Percentiles rank a stretch among this genome's conserved stretches.
These are phyloP conservation scores for Bufotes viridis DNA, from an alignment of 2,797 vertebrate species.

Conservation along the genomic window DNA sequence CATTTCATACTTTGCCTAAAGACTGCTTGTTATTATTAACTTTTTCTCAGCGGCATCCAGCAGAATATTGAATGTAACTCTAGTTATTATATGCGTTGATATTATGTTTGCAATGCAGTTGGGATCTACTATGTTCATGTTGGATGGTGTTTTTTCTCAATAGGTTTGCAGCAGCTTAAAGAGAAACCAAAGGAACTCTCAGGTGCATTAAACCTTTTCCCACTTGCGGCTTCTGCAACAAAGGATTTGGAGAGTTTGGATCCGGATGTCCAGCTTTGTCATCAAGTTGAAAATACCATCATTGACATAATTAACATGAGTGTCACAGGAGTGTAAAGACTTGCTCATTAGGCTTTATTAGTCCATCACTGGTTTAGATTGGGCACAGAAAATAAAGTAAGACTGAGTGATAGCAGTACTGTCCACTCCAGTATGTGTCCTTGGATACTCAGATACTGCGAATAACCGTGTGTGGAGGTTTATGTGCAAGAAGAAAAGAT, in stretches of 20 bases:
- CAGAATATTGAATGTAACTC: too few relatives aligned
- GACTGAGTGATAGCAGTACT: not conserved
- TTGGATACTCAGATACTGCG: not conserved
- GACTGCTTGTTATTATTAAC: too few relatives aligned
- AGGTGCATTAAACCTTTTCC: slow-evolving; percentile 74
- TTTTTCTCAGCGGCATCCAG: too few relatives aligned
- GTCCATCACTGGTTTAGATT: not conserved
- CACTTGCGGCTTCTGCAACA: slow-evolving; percentile 75
- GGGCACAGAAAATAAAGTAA: not conserved
- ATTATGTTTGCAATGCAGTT: not conserved
- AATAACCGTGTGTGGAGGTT: not conserved
- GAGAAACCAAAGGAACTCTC: slow-evolving; percentile 83
- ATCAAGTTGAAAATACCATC: slow-evolving; percentile 92
- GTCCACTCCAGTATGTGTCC: too few relatives aligned
- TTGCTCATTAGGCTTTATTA: not conserved
- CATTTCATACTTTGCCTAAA: too few relatives aligned
- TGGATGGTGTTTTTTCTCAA: not conserved
- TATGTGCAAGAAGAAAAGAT: not conserved
- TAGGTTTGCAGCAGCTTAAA: slow-evolving; percentile 91
- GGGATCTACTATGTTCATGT: not conserved
- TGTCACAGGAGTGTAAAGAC: slow-evolving; percentile 81
- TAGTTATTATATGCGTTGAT: too few relatives aligned
- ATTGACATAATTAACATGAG: slow-evolving; percentile 94
- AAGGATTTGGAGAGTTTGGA: slow-evolving; percentile 82
- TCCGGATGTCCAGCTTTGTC: slow-evolving; percentile 92